These are phyloP conservation scores for Argopecten irradians DNA, from an alignment of 1,140 invertebrate species.

Conservation along the genomic window DNA sequence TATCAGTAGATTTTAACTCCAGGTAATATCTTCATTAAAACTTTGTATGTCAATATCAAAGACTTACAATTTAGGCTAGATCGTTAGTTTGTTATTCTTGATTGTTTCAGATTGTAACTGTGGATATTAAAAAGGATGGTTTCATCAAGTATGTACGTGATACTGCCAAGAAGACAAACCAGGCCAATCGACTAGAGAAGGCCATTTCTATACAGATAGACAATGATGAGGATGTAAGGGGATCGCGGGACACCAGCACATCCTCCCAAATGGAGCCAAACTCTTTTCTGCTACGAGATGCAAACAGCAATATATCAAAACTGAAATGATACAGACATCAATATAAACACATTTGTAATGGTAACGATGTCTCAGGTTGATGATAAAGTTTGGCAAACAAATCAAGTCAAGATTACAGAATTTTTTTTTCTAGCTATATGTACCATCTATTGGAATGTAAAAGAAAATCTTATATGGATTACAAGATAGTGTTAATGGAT, in stretches of 20 bases:
- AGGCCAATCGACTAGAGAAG: slow-evolving; percentile 73
- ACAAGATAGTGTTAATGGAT: not conserved
- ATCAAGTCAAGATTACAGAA: too few relatives aligned
- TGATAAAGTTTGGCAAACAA: too few relatives aligned
- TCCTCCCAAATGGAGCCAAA: not conserved
- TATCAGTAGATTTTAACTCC: too few relatives aligned
- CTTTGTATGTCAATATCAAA: too few relatives aligned
- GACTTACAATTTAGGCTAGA: too few relatives aligned
- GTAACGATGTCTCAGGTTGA: not conserved
- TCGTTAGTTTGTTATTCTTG: too few relatives aligned
- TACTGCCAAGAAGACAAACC: slow-evolving; percentile 70
- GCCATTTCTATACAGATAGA: slow-evolving; percentile 52
- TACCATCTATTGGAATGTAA: too few relatives aligned
- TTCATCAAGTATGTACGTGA: slow-evolving; percentile 73
- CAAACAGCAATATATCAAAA: not conserved
- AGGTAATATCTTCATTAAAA: too few relatives aligned
- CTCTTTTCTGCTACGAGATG: not conserved
- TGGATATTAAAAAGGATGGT: slow-evolving; percentile 74
- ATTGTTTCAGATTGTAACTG: slow-evolving; percentile 73
- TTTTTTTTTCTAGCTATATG: too few relatives aligned
- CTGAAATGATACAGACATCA: not conserved
- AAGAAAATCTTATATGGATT: not conserved
- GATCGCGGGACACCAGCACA: not conserved
- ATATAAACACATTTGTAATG: not conserved
- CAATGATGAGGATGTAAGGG: not conserved